Percentiles rank a stretch among this genome's conserved stretches.
Evolutionary conservation across 35 echinoderm and acorn worm genomes (phyloP).

Genomic region (Lytechinus variegatus): DNA sequence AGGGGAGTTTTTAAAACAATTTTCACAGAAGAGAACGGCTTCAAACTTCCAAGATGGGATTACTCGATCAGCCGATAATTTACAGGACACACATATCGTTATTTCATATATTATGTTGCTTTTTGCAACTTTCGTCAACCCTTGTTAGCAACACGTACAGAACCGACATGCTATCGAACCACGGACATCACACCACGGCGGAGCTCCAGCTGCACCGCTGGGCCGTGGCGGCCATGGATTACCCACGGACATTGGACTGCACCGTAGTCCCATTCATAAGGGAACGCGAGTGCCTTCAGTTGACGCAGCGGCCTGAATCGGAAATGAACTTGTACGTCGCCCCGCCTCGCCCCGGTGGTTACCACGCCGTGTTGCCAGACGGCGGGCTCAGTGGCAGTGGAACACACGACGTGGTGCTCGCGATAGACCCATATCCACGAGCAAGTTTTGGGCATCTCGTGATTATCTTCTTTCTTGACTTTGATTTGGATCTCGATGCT

Average conservation of each 20-base stretch:
- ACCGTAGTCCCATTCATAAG: conserved; percentile 70
- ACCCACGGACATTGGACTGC: conserved; percentile 72
- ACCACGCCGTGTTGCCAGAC: conserved; percentile 75
- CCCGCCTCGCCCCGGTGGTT: conserved; percentile 39
- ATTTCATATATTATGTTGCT: conserved; percentile 43
- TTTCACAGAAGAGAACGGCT: neutral
- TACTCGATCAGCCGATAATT: neutral
- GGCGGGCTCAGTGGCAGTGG: conserved; percentile 75
- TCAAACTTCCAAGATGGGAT: conserved; percentile 10
- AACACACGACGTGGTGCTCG: conserved; percentile 83
- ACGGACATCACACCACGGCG: conserved; percentile 16
- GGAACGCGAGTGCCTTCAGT: conserved; percentile 60
- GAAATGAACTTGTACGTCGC: conserved; percentile 89
- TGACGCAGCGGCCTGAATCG: conserved; percentile 43
- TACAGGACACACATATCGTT: conserved; percentile 24
- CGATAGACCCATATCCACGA: conserved; percentile 82
- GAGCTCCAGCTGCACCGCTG: conserved; percentile 55
- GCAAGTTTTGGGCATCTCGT: conserved; percentile 97
- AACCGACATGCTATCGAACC: conserved; percentile 45
- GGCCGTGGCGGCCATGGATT: conserved; percentile 59
- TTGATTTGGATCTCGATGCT: conserved; percentile 56
- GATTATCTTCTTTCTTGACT: conserved; percentile 80
- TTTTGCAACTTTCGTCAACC: conserved; percentile 26
- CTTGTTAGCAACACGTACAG: conserved; percentile 50
- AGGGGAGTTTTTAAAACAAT: neutral